Percentiles rank a stretch among this genome's conserved stretches.
These are phyloP conservation scores for Dryoscopus gambensis DNA, from an alignment of 2,113 vertebrate species.

Conservation along the genomic window DNA sequence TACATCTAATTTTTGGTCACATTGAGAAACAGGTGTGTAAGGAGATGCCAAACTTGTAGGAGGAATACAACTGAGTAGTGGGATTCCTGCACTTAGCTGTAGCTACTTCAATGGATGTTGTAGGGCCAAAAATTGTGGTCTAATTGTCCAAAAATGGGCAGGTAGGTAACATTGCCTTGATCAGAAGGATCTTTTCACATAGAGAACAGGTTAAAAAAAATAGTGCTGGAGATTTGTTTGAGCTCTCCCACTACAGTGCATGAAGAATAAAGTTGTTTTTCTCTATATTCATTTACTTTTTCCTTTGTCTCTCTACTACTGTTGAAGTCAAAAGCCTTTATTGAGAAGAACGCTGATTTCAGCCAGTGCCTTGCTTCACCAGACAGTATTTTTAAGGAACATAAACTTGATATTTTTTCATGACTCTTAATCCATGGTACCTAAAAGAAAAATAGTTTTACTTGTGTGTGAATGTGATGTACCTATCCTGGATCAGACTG, in stretches of 20 bases:
- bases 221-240: not conserved
- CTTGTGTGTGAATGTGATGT: not conserved
- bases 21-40: not conserved
- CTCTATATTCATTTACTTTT: not conserved
- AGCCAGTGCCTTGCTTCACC: not conserved
- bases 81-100: not conserved
- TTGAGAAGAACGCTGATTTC: not conserved
- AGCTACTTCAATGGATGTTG: not conserved
- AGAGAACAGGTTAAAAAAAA: not conserved
- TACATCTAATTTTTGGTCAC: not conserved
- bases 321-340: not conserved
- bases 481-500: not conserved
- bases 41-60: not conserved
- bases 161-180: not conserved
- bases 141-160: not conserved
- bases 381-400: not conserved
- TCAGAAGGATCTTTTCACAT: not conserved
- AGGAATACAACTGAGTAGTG: not conserved
- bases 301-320: not conserved
- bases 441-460: not conserved
- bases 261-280: not conserved
- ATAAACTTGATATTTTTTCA: not conserved
- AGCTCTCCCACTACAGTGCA: not conserved
- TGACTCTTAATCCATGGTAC: not conserved
- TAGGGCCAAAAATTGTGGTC: not conserved